phyloP scores from a whole-genome alignment of 2,113 vertebrate species.

The Hydrolagus affinis region DNA sequence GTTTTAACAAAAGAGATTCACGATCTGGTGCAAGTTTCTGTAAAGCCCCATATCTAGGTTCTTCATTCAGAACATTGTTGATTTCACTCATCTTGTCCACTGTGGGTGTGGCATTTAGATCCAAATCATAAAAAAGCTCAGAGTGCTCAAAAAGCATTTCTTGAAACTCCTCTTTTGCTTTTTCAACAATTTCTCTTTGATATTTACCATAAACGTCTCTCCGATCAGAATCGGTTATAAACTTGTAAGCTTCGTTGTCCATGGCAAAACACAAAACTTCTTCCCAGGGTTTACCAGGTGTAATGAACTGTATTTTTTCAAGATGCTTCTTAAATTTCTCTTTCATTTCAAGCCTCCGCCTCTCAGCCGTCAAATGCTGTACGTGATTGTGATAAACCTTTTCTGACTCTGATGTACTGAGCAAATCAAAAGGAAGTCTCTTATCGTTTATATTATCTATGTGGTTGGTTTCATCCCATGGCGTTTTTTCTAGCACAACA shows the following conservation, averaged over 20 bases:
- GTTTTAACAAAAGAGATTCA: slow-evolving; percentile 94
- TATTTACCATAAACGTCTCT: slow-evolving; percentile 88
- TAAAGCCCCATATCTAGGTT: slow-evolving; percentile 92
- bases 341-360: slow-evolving; percentile 90
- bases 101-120: slow-evolving; percentile 94
- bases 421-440: slow-evolving; percentile 90
- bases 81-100: slow-evolving; percentile 97
- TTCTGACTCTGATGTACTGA: slow-evolving; percentile 78
- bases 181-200: slow-evolving; percentile 96
- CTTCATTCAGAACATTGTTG: slow-evolving; percentile 87
- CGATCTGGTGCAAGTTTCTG: slow-evolving; percentile 96
- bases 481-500: slow-evolving; percentile 81
- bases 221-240: slow-evolving; percentile 85
- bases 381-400: slow-evolving; percentile 89
- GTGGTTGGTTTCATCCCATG: slow-evolving; percentile 94
- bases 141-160: slow-evolving; percentile 99
- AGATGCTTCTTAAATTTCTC: slow-evolving; percentile 94
- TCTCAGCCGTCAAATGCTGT: slow-evolving; percentile 87
- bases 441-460: slow-evolving; percentile 87
- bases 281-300: slow-evolving; percentile 89
- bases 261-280: slow-evolving; percentile 94
- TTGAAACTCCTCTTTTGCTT: slow-evolving; percentile 99
- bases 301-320: slow-evolving; percentile 91
- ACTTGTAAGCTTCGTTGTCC: slow-evolving; percentile 94
- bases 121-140: slow-evolving; percentile 95